Conservation (phyloP, 2,888 invertebrate species). For the Morpho helenor region DNA sequence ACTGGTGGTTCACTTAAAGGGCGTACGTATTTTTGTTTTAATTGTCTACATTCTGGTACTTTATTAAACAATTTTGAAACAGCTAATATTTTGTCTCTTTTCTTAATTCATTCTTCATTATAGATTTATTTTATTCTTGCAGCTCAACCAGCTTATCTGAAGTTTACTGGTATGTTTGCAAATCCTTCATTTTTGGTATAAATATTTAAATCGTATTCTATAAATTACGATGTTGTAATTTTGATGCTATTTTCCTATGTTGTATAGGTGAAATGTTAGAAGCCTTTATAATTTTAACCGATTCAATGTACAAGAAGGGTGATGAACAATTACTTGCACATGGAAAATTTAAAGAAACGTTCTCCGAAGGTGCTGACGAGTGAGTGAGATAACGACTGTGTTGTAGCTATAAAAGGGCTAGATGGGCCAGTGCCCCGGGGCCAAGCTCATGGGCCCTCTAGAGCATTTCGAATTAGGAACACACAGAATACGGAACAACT, state of each 20-base stretch:
- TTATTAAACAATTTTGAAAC: neutral
- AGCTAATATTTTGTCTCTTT: neutral
- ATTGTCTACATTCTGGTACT: constrained; percentile 12
- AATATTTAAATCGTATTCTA: no score
- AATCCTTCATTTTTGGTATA: no score
- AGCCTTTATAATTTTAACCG: constrained; percentile 51
- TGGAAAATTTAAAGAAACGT: constrained; percentile 52
- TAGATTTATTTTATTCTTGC: constrained; percentile 27
- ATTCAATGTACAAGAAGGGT: constrained; percentile 52
- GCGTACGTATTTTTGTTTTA: constrained; percentile 28
- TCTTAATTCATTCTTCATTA: no score
- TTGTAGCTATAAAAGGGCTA: no score
- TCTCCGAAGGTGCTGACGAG: constrained; percentile 50
- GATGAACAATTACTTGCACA: constrained; percentile 39
- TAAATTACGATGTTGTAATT: no score
- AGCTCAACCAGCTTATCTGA: constrained; percentile 50
- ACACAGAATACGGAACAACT: no score
- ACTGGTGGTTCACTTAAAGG: constrained; percentile 37
- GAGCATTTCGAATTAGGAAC: no score
- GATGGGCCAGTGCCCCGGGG: no score
- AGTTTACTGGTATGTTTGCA: constrained; percentile 45
- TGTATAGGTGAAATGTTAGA: constrained; percentile 51
- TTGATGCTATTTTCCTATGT: no score
- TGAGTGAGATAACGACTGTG: constrained; percentile 31
- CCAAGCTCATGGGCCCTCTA: no score